A percentile compares a stretch with the other conserved stretches of the same genome.
phyloP scores from a whole-genome alignment of 2,888 invertebrate genomes.

The Chymomyza procnemis region DNA sequence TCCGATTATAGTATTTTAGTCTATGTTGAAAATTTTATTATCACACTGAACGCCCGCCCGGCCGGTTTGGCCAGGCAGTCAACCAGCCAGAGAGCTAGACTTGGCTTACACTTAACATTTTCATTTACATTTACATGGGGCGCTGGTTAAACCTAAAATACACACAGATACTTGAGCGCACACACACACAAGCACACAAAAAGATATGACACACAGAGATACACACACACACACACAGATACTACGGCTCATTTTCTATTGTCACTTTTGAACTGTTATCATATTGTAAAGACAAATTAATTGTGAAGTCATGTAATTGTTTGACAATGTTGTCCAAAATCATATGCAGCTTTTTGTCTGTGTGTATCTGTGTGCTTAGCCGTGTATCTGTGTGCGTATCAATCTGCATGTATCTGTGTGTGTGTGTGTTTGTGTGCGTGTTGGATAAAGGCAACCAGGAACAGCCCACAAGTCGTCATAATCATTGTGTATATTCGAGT shows the following conservation, averaged over 20 bases:
- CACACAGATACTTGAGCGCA: not conserved
- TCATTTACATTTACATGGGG: not conserved
- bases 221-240: conserved; percentile 1
- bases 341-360: not conserved
- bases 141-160: not conserved
- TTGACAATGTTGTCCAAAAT: conserved; percentile 49
- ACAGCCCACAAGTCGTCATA: conserved; percentile 35
- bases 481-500: conserved; percentile 41
- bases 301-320: conserved; percentile 68
- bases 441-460: not conserved
- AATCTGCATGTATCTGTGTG: too few species aligned
- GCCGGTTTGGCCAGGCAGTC: not conserved
- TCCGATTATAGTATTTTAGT: conserved; percentile 3
- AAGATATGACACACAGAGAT: too few species aligned
- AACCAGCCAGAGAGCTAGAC: not conserved
- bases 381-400: not conserved
- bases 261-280: conserved; percentile 45
- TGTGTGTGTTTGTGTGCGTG: not conserved
- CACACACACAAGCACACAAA: too few species aligned
- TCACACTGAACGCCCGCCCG: conserved; percentile 18
- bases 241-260: conserved; percentile 25
- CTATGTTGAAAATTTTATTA: conserved; percentile 40
- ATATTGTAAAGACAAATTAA: conserved; percentile 60
- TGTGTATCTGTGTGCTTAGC: conserved; percentile 3
- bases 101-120: not conserved